phyloP scores from a whole-genome alignment of 2,888 invertebrate species.

The Cartodere bifasciata region DNA sequence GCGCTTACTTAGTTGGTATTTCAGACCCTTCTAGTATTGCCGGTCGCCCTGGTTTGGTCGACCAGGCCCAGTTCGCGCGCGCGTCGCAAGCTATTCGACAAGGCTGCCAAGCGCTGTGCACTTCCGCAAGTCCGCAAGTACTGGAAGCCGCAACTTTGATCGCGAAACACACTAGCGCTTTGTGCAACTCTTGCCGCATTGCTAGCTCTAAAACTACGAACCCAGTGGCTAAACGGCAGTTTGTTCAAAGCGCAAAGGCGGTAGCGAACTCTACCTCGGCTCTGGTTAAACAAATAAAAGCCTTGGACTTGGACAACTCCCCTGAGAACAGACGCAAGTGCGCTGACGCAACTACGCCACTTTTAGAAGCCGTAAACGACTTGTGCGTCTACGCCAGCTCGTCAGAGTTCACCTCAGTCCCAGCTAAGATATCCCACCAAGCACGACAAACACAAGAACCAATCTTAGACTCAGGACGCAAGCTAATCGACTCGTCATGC shows the following conservation, averaged over 20 bases:
- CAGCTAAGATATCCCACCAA: conserved; percentile 78
- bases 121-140: conserved; percentile 61
- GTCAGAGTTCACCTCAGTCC: conserved; percentile 85
- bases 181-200: conserved; percentile 89
- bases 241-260: conserved; percentile 95
- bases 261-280: conserved; percentile 92
- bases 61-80: conserved; percentile 75
- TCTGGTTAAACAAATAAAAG: conserved; percentile 90
- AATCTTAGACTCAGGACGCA: conserved; percentile 67
- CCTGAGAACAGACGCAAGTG: conserved; percentile 62
- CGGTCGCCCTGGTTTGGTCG: conserved; percentile 78
- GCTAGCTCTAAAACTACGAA: conserved; percentile 85
- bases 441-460: conserved; percentile 78
- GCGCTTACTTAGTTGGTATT: conserved; percentile 88
- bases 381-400: conserved; percentile 88
- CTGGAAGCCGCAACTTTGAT: conserved; percentile 85
- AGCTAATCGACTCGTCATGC: conserved; percentile 73
- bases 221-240: conserved; percentile 88
- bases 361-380: conserved; percentile 78
- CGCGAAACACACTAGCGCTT: conserved; percentile 89
- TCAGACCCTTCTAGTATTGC: conserved; percentile 83
- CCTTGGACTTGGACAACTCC: conserved; percentile 71
- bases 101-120: conserved; percentile 70
- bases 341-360: conserved; percentile 66
- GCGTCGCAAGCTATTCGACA: conserved; percentile 83